Evolutionary conservation across 1,140 invertebrate species (phyloP).

Genomic region (Philopotamus ludificatus): DNA sequence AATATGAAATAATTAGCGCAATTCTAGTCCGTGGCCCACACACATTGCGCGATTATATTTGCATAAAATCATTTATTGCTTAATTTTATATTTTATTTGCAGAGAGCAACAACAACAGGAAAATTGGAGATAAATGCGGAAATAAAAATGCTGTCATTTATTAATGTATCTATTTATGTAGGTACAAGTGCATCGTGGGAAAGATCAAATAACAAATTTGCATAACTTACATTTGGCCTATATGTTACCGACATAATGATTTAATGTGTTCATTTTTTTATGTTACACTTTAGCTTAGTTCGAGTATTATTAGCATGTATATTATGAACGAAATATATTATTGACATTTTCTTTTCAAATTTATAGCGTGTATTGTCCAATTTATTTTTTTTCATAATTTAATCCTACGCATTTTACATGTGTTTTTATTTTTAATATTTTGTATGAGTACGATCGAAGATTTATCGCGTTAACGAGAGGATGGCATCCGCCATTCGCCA

Average conservation of each 20-base stretch:
- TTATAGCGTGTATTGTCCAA: neutral
- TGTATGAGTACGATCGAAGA: neutral
- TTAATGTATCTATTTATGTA: neutral
- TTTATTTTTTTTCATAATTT: neutral
- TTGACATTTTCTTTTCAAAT: neutral
- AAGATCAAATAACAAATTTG: neutral
- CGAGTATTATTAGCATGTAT: too few relatives aligned
- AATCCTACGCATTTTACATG: neutral
- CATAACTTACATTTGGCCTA: neutral
- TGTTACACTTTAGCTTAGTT: neutral
- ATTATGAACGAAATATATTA: neutral
- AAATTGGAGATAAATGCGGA: constrained; percentile 28
- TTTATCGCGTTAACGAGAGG: neutral
- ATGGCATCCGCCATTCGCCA: neutral
- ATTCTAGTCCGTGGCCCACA: neutral
- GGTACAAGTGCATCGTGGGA: neutral
- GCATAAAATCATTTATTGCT: neutral
- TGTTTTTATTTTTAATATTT: neutral
- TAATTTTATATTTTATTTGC: constrained; percentile 11
- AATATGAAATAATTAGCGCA: neutral
- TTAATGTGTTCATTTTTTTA: neutral
- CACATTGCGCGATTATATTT: neutral
- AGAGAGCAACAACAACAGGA: constrained; percentile 31
- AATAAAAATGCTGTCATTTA: neutral
- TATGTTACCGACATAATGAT: neutral